Percentiles rank a stretch among this genome's conserved stretches.
Conservation (phyloP, 1,140 invertebrate species). For the Hycleus cichorii region DNA sequence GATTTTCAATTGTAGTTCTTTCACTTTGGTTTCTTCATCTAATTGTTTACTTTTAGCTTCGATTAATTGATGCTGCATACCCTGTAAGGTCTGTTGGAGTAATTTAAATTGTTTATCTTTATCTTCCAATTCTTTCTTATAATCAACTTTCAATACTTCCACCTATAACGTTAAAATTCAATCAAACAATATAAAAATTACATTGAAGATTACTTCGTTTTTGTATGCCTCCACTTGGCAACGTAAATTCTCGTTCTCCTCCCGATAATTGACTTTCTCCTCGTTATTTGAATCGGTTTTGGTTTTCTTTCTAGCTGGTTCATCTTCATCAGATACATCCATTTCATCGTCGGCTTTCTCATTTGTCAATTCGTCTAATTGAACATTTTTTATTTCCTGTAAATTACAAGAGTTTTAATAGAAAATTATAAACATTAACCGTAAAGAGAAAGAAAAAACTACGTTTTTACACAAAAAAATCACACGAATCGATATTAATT, state of each 20-base stretch:
- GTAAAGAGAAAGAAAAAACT: not conserved
- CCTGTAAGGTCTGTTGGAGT: conserved; percentile 69
- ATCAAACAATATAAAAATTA: not conserved
- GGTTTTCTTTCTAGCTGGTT: conserved; percentile 43
- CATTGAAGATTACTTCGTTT: conserved; percentile 61
- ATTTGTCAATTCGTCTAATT: conserved; percentile 63
- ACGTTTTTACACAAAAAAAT: not conserved
- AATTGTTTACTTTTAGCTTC: conserved; percentile 55
- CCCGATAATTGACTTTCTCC: conserved; percentile 49
- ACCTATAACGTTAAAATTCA: conserved; percentile 38
- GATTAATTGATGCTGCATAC: conserved; percentile 69
- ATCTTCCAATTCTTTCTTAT: conserved; percentile 56
- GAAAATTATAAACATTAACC: not conserved
- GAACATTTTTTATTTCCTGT: conserved; percentile 71
- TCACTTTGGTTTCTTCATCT: conserved; percentile 54
- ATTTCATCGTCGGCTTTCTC: conserved; percentile 69
- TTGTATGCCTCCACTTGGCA: conserved; percentile 92
- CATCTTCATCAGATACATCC: conserved; percentile 72
- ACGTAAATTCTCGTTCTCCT: conserved; percentile 83
- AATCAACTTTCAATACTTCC: conserved; percentile 59
- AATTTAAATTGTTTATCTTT: conserved; percentile 67
- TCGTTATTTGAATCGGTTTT: conserved; percentile 43
- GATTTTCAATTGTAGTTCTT: conserved; percentile 50
- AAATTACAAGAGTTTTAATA: conserved; percentile 18
- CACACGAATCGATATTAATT: not conserved